Percentiles rank a stretch among this genome's conserved stretches.
Conservation (phyloP, 1,140 invertebrate species). For the Coptotermes formosanus region DNA sequence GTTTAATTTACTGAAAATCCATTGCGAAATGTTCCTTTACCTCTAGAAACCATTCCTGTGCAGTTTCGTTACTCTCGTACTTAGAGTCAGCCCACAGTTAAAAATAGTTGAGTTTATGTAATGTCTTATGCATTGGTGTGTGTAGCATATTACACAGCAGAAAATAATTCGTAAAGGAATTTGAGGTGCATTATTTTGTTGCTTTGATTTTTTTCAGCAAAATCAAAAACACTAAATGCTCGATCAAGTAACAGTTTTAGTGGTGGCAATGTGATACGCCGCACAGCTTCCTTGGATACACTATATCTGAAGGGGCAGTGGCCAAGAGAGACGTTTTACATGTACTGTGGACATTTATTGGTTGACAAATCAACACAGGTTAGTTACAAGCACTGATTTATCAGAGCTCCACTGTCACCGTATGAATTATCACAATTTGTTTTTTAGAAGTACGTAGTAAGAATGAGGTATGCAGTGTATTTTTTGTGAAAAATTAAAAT, state of each 20-base stretch:
- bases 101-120: background rate
- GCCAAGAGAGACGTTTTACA: conserved; percentile 66
- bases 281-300: conserved; percentile 73
- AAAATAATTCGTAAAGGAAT: background rate
- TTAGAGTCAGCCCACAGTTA: background rate
- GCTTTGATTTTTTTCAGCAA: conserved; percentile 50
- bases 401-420: background rate
- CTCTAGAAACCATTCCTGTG: background rate
- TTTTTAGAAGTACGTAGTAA: background rate
- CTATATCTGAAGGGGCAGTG: conserved; percentile 74
- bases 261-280: conserved; percentile 60
- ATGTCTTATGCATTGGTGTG: background rate
- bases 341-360: conserved; percentile 63
- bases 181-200: conserved; percentile 2
- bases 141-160: background rate
- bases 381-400: conserved; percentile 31
- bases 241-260: conserved; percentile 48
- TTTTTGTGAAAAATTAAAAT: conserved; percentile 5
- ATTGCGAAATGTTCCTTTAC: background rate
- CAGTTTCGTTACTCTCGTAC: background rate
- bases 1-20: background rate
- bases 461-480: background rate
- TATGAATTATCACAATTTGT: background rate
- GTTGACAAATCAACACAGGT: conserved; percentile 78
- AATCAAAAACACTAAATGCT: conserved; percentile 59